phyloP scores from a whole-genome alignment of 2,888 invertebrate species.

The Monoplex corrugatus region DNA sequence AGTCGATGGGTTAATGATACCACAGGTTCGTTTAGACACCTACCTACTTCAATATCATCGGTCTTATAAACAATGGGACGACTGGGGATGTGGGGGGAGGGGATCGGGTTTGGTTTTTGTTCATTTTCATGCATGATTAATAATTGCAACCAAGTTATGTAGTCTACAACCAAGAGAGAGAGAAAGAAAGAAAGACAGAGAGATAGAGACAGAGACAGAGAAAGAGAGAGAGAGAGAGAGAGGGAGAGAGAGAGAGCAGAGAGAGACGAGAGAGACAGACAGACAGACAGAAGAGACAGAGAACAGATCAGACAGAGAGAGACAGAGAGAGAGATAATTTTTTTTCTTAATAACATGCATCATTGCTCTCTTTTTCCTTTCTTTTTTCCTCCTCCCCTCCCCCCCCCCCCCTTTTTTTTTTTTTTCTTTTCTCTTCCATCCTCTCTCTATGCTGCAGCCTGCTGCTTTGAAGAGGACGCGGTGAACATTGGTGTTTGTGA shows the following conservation, averaged over 20 bases:
- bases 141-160: no score
- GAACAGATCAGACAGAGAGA: not conserved
- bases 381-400: not conserved
- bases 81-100: no score
- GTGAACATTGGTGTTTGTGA: no score
- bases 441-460: not conserved
- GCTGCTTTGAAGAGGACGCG: no score
- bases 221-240: not conserved
- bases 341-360: no score
- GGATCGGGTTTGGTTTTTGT: no score
- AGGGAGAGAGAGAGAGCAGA: not conserved
- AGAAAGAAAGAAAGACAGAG: not conserved
- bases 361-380: not conserved
- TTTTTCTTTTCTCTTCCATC: not conserved
- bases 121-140: no score
- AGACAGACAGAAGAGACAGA: not conserved
- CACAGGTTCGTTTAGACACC: no score
- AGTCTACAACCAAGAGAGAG: conserved; percentile 21
- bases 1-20: no score
- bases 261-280: not conserved
- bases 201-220: not conserved
- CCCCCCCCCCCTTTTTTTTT: not conserved
- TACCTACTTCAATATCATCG: no score
- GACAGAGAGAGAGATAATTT: not conserved
- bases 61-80: no score